Conservation (phyloP, 1,140 invertebrate genomes). For the Solen grandis region DNA sequence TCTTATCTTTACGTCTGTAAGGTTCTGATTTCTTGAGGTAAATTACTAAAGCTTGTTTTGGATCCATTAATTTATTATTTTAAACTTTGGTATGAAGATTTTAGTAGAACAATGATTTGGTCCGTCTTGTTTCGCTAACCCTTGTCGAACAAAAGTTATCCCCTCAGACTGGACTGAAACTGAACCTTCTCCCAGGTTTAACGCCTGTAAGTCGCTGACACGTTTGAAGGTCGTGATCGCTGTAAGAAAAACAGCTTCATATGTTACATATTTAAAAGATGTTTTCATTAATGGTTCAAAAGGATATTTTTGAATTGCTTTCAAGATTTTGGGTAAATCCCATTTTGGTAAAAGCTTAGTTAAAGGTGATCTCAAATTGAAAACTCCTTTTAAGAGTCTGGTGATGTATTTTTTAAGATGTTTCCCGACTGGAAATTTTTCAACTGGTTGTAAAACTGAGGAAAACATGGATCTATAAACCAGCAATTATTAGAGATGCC, state of each 20-base stretch:
- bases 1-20: neutral
- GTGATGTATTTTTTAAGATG: constrained; percentile 27
- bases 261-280: constrained; percentile 42
- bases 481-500: neutral
- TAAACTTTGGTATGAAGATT: constrained; percentile 7
- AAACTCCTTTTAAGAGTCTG: constrained; percentile 16
- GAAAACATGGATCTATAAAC: neutral
- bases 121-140: constrained; percentile 14
- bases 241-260: constrained; percentile 51
- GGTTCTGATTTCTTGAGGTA: constrained; percentile 7
- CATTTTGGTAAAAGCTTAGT: constrained; percentile 41
- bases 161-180: constrained; percentile 8
- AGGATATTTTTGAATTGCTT: constrained; percentile 30
- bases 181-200: constrained; percentile 18
- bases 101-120: constrained; percentile 4
- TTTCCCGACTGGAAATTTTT: constrained; percentile 9
- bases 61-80: constrained; percentile 31
- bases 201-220: constrained; percentile 18
- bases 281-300: constrained; percentile 51
- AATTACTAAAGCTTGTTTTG: neutral
- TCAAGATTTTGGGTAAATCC: constrained; percentile 41
- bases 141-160: constrained; percentile 26
- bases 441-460: neutral
- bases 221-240: constrained; percentile 29
- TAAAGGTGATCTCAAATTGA: constrained; percentile 44